These are phyloP conservation scores for Apeltes quadracus DNA, from an alignment of 2,113 vertebrate species.

Conservation along the genomic window DNA sequence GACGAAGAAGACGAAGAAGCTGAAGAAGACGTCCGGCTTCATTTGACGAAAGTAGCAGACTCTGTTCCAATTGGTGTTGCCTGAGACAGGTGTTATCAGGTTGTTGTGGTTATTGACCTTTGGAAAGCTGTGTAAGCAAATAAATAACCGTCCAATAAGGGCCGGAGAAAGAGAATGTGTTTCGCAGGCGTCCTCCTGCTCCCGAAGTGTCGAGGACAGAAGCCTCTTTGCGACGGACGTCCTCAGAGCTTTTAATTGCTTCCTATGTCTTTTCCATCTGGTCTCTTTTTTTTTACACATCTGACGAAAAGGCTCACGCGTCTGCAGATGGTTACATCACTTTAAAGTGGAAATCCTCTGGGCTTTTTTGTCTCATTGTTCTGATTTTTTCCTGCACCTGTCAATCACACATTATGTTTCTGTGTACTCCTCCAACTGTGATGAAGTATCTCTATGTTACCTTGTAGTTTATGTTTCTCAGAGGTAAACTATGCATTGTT, in stretches of 20 bases:
- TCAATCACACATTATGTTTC: not conserved
- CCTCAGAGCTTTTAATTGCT: slow-evolving; percentile 80
- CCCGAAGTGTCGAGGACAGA: slow-evolving; percentile 56
- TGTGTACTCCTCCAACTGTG: not conserved
- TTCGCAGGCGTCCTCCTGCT: slow-evolving; percentile 82
- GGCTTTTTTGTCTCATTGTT: not conserved
- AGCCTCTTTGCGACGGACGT: slow-evolving; percentile 70
- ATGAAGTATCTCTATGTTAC: not conserved
- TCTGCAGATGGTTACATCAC: not conserved
- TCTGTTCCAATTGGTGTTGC: slow-evolving; percentile 76
- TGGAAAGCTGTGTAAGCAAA: slow-evolving; percentile 85
- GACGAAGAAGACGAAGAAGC: not conserved
- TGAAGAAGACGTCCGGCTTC: not conserved
- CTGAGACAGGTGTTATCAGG: slow-evolving; percentile 84
- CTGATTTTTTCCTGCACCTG: not conserved
- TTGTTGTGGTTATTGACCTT: slow-evolving; percentile 79
- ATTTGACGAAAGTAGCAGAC: slow-evolving; percentile 66
- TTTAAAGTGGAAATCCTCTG: not conserved
- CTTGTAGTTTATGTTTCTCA: not conserved
- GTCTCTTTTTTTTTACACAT: not conserved
- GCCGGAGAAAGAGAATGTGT: slow-evolving; percentile 81
- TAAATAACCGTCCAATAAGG: slow-evolving; percentile 81
- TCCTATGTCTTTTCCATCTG: slow-evolving; percentile 86
- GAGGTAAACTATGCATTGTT: not conserved
- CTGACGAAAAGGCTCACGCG: slow-evolving; percentile 3